Base-by-base conservation (phyloP, 2,113 vertebrate genomes). In the Cyrtonyx montezumae region DNA sequence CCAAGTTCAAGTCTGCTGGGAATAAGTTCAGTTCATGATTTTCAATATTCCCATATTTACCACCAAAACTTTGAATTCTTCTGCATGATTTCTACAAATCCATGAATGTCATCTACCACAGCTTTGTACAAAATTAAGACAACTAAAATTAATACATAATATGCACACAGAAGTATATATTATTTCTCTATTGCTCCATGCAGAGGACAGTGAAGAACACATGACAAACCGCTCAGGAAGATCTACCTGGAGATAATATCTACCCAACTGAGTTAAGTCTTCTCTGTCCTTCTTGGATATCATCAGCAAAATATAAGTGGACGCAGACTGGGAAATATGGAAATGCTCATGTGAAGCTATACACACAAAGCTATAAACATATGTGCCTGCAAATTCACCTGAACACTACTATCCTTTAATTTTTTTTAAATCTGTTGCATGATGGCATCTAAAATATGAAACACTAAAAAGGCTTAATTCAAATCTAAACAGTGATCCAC, bases 361-460 rank as follows among this genome's bases (percentile, higher is more conserved):
- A 45, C 32, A 8, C 8, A 11, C 8, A 13, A 28, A 26, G 30
- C 26, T 68, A 5, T 30, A 63, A 70, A 53, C 30, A 48, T 15
- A 28, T 0, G 2, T 14, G n/a, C 34, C 28, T 59, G 43, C 0
- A 1, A 1, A 51, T 8, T 49, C 20, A 22, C 22, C 20, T 26
- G 18, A 58, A 53, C 13, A 53, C 37, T 26, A 53, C 37, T 26
- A 18, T 3, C 3, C 26, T 56, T 90, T 11, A 37, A 48, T 16
- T 84, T 63, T 4, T 51, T 79, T 65, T 48, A 2, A 13, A 46
- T 34, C 32, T 79, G 30, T 43, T 75, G 30, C 51, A 32, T 22
- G 25, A 65, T 11, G 8, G 8, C 7, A 63, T 46, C 51, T 34
- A 71, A 75, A 63, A 30, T 32, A 16, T 45, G 62, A 78, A 79